Base-by-base conservation (phyloP, 2,888 invertebrate species). In the Callosobruchus maculatus region DNA sequence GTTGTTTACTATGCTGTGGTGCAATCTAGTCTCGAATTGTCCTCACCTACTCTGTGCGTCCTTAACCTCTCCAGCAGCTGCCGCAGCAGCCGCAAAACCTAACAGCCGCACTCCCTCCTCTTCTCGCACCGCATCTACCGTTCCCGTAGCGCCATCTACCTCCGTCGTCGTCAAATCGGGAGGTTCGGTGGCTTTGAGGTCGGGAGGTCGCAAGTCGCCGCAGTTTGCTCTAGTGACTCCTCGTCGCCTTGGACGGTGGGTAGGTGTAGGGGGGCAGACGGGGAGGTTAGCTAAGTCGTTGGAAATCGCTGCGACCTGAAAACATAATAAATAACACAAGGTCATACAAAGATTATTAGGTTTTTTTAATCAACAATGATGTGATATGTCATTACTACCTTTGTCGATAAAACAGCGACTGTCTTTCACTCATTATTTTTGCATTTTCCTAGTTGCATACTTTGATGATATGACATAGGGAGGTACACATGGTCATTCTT, bases 241-340 rank as follows among this genome's bases (percentile, higher is more conserved):
- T 7, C 21, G 21, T 22, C 22, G 21, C 68, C 94, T 89, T 0
- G 95, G 94, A 83, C 95, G 95, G 86, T 96, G 96, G 0, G 95
- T 96, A 0, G 96, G 96, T 0, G 96, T 96, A 0, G 96, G 96
- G 2, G 95, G 95, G 83, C 95, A 95, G 77, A 95, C 92, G 0
- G 93, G 90, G 68, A 88, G 87, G 21, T 73, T 72, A 22, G 72
- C 72, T 70, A 70, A 22, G 49, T 31, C 67, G 4, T 70, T 75
- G 7, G 76, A 73, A 22, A 74, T 49, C 69, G 74, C 77, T 9
- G 73, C 77, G 26, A 79, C 77, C 79, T 78, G 67, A 21, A 70
- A 71, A n/a, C n/a, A n/a, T n/a, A n/a, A n/a, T n/a, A n/a, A n/a
- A n/a, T n/a, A n/a, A n/a, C n/a, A n/a, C n/a, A n/a, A n/a, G n/a